These are phyloP conservation scores for Temnothorax curvispinosus DNA, from an alignment of 1,140 invertebrate species.

Conservation along the genomic window DNA sequence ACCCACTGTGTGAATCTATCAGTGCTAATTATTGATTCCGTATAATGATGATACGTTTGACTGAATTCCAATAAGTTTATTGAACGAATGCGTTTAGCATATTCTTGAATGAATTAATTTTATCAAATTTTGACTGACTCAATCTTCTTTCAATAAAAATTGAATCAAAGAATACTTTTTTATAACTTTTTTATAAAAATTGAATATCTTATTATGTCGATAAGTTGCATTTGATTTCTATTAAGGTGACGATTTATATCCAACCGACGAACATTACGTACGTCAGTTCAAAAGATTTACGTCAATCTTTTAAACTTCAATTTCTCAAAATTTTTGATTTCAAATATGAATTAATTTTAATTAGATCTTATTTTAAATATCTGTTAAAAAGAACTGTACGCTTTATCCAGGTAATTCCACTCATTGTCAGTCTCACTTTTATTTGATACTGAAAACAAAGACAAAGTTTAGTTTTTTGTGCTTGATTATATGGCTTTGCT, in stretches of 20 bases:
- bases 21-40: conserved; percentile 32
- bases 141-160: background rate
- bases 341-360: background rate
- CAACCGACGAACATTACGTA: background rate
- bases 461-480: background rate
- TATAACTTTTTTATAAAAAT: background rate
- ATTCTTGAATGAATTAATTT: background rate
- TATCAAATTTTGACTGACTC: background rate
- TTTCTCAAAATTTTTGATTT: background rate
- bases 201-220: background rate
- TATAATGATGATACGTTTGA: background rate
- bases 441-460: background rate
- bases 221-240: background rate
- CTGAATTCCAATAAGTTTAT: conserved; percentile 21
- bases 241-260: no score
- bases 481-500: background rate
- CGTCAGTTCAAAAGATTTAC: background rate
- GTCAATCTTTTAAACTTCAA: background rate
- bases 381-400: background rate
- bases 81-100: background rate
- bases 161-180: background rate
- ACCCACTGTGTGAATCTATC: background rate
- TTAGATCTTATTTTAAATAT: background rate
- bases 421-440: background rate
- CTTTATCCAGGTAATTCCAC: background rate